Evolutionary conservation across 2,113 vertebrate species (phyloP).

Genomic region (Zosterops pallidus): DNA sequence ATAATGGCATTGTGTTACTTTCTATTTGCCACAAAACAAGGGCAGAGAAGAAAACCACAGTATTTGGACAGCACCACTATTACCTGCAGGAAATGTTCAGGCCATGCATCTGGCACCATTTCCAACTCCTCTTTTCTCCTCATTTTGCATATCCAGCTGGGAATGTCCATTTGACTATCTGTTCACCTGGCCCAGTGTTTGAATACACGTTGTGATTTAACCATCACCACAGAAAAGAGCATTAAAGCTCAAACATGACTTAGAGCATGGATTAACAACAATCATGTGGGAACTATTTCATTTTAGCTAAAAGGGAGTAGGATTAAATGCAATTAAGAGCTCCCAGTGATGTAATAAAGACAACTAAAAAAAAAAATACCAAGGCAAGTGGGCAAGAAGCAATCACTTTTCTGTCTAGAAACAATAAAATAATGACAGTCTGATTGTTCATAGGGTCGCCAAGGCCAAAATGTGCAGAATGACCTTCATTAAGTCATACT

Average conservation of each 20-base stretch:
- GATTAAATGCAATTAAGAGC: conserved; percentile 44
- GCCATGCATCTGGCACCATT: background rate
- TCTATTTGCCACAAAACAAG: background rate
- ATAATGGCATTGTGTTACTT: background rate
- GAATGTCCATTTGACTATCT: background rate
- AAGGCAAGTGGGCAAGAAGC: conserved; percentile 15
- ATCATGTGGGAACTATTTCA: background rate
- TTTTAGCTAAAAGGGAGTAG: conserved; percentile 6
- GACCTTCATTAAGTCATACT: conserved; percentile 78
- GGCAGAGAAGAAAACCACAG: background rate
- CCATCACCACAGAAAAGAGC: background rate
- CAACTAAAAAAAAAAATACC: background rate
- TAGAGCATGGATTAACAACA: background rate
- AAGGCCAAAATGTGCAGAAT: conserved; percentile 70
- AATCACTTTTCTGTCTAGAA: conserved; percentile 44
- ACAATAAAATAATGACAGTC: conserved; percentile 35
- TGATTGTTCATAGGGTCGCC: conserved; percentile 58
- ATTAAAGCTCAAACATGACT: background rate
- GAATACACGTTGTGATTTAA: background rate
- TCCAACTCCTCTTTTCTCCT: background rate
- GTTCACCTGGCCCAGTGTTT: background rate
- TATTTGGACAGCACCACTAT: background rate
- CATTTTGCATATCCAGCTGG: background rate
- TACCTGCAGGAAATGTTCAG: background rate
- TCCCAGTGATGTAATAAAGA: conserved; percentile 41